Conservation (phyloP, 2,113 vertebrate genomes). For the Lipophrys pholis region DNA sequence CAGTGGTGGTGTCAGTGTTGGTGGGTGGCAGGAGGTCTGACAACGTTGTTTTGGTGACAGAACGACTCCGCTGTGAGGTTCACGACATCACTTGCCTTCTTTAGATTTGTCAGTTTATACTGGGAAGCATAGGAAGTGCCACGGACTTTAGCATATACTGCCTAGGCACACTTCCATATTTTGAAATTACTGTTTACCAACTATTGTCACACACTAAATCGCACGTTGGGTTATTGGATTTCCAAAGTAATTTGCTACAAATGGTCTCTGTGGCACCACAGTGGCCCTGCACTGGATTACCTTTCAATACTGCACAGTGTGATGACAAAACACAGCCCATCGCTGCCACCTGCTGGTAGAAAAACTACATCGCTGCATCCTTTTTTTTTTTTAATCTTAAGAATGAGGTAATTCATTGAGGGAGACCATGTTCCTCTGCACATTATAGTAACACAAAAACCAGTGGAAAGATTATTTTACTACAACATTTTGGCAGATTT, state of each 20-base stretch:
- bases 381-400: background rate
- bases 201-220: slow-evolving; percentile 7
- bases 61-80: slow-evolving; percentile 71
- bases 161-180: slow-evolving; percentile 21
- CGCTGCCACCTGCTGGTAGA: slow-evolving; percentile 76
- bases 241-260: slow-evolving; percentile 31
- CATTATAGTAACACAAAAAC: slow-evolving; percentile 13
- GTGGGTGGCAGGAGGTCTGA: slow-evolving; percentile 73
- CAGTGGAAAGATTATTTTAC: slow-evolving; percentile 43
- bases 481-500: slow-evolving; percentile 17
- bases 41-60: slow-evolving; percentile 78
- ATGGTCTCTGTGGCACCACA: slow-evolving; percentile 20
- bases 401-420: slow-evolving; percentile 52
- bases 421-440: slow-evolving; percentile 37
- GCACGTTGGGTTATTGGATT: slow-evolving; percentile 27
- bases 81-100: slow-evolving; percentile 70
- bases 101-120: slow-evolving; percentile 76
- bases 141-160: slow-evolving; percentile 38
- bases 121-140: slow-evolving; percentile 52
- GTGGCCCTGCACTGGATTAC: slow-evolving; percentile 21
- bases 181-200: slow-evolving; percentile 22
- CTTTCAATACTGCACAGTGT: slow-evolving; percentile 21
- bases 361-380: slow-evolving; percentile 4
- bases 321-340: slow-evolving; percentile 48
- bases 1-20: slow-evolving; percentile 68